Base-by-base conservation (phyloP, 2,888 invertebrate genomes). In the Amiota minor region DNA sequence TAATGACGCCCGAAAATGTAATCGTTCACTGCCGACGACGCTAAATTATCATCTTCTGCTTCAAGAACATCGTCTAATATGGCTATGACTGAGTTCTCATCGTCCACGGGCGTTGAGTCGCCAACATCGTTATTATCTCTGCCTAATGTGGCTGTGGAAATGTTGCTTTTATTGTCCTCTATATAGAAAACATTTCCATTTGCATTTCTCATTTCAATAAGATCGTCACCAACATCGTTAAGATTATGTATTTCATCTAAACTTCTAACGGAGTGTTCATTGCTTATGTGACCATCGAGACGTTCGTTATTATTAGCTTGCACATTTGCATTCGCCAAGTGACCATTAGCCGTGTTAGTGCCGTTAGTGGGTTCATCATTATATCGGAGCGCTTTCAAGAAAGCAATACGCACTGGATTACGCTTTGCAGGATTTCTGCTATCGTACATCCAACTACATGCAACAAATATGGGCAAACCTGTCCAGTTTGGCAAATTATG, bases 31-130 rank as follows among this genome's bases (percentile, higher is more conserved):
- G 77, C 73, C 11, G 75, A 73, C 9, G 69, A 70, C 35, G 79
- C 78, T 3, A 14, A n/a, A 8, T 78, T 78, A 1, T 75, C 74
- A 8, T 89, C 89, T 73, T 87, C 86, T 0, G 83, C 85, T 46
- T 89, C 83, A 0, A 89, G 80, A 6, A 89, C 84, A 80, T 89
- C 85, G 70, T 89, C 89, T 18, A 89, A 69, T 79, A 89, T 83
- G 20, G 88, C 89, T 55, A 89, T 83, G 1, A 86, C 89, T 0
- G 86, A 86, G 53, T 84, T 86, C 18, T 87, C 86, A 55, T 89
- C 89, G 35, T 87, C 87, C 10, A 70, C 68, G 2, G 77, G 70
- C 10, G 79, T 76, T 0, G 75, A 67, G 11, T 45, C 61, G 6
- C 56, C 69, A 1, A 11, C 10, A 2, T 56, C 67, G 18, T 65